Evolutionary conservation across 2,888 invertebrate genomes (phyloP).

Genomic region (Neocrepidodera transversa): DNA sequence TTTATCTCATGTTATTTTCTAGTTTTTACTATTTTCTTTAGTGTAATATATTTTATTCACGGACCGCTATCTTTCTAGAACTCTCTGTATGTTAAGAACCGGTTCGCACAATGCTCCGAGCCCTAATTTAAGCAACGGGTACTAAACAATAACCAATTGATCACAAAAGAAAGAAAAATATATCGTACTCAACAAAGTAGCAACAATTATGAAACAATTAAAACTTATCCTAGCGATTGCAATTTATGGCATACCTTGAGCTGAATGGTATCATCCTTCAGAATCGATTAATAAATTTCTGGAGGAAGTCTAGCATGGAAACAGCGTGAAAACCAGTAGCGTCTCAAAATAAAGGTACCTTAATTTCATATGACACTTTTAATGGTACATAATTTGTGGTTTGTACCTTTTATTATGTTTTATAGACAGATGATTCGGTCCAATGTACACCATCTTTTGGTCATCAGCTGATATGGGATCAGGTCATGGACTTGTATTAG

Average conservation of each 20-base stretch:
- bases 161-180: not conserved
- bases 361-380: no score
- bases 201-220: conserved; percentile 18
- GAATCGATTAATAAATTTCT: conserved; percentile 25
- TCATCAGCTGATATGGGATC: no score
- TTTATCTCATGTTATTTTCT: no score
- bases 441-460: no score
- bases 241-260: conserved; percentile 17
- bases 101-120: not conserved
- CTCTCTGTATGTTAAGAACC: no score
- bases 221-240: conserved; percentile 14
- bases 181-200: conserved; percentile 6
- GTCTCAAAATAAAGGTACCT: not conserved
- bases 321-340: not conserved
- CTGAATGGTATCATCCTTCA: conserved; percentile 18
- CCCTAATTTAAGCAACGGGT: not conserved
- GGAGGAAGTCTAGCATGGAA: conserved; percentile 11
- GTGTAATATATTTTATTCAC: no score
- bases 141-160: conserved; percentile 2
- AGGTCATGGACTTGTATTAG: no score
- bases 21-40: no score
- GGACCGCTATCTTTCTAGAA: no score
- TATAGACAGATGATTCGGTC: no score
- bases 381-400: no score
- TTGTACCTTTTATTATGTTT: no score